Evolutionary conservation across 2,888 invertebrate species (phyloP).

Genomic region (Syritta pipiens): DNA sequence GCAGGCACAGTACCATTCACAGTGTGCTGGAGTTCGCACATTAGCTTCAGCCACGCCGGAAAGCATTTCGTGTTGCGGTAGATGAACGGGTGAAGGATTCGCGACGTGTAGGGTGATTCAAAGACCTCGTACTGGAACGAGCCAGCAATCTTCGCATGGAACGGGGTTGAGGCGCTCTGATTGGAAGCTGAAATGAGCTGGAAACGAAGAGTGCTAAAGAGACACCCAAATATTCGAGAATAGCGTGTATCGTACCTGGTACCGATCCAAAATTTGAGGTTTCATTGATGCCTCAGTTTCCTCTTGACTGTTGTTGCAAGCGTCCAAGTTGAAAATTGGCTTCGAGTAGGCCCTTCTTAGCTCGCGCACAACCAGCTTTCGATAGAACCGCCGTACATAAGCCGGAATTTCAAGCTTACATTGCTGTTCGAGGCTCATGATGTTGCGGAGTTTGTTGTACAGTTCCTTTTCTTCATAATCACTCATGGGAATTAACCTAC

Average conservation of each 20-base stretch:
- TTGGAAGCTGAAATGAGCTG: slow-evolving; percentile 73
- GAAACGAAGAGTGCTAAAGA: slow-evolving; percentile 7
- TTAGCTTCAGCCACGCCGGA: slow-evolving; percentile 85
- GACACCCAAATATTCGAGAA: too few species aligned
- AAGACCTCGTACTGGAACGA: slow-evolving; percentile 81
- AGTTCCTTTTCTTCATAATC: slow-evolving; percentile 77
- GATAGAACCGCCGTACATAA: slow-evolving; percentile 80
- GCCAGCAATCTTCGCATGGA: slow-evolving; percentile 81
- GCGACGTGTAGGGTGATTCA: slow-evolving; percentile 86
- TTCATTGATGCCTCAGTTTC: slow-evolving; percentile 19
- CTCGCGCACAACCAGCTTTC: slow-evolving; percentile 82
- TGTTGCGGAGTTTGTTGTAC: slow-evolving; percentile 73
- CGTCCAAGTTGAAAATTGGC: slow-evolving; percentile 82
- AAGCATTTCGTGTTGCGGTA: slow-evolving; percentile 84
- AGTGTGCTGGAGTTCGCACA: slow-evolving; percentile 80
- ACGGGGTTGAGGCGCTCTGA: slow-evolving; percentile 72
- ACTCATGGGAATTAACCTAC: slow-evolving; percentile 74
- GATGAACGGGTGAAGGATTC: slow-evolving; percentile 91
- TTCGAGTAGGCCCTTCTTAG: slow-evolving; percentile 81
- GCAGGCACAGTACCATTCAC: slow-evolving; percentile 77
- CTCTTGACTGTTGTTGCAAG: slow-evolving; percentile 68
- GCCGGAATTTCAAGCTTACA: slow-evolving; percentile 74
- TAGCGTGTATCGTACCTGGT: too few species aligned
- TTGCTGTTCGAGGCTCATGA: slow-evolving; percentile 72
- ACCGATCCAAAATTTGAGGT: slow-evolving; percentile 76